Conservation (phyloP, 2,888 invertebrate species). For the Hecatera dysodea region DNA sequence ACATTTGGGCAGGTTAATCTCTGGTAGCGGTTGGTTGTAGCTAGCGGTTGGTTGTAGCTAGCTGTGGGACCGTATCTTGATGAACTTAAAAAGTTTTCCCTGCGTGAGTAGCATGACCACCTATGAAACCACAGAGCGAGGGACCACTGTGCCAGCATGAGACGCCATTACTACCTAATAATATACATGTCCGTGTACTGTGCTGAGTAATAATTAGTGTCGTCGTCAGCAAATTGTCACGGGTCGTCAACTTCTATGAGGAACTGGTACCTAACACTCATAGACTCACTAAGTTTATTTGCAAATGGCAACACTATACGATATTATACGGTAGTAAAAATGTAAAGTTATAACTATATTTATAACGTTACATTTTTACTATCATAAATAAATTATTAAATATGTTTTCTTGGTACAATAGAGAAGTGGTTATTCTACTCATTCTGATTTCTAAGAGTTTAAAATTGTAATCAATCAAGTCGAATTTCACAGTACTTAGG, state of each 20-base stretch:
- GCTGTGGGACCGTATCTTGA: conserved; percentile 15
- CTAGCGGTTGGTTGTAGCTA: conserved; percentile 5
- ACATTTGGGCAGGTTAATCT: neutral
- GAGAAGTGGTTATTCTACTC: no score
- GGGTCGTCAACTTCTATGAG: no score
- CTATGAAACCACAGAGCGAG: neutral
- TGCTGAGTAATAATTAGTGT: neutral
- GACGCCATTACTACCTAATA: neutral
- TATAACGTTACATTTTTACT: no score
- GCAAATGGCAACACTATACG: no score
- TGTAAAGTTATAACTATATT: no score
- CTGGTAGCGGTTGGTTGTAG: neutral
- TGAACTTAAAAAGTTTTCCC: neutral
- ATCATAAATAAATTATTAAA: no score
- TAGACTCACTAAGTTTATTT: no score
- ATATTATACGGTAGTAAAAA: no score
- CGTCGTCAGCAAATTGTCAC: neutral
- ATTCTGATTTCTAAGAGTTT: neutral
- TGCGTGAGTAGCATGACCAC: neutral
- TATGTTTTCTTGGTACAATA: no score
- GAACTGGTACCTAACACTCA: no score
- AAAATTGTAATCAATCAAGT: neutral
- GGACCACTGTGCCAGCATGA: neutral
- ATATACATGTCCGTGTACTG: neutral
- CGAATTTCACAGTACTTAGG: no score